Percentiles rank a stretch among this genome's conserved stretches.
phyloP scores from a whole-genome alignment of 2,797 vertebrate species.

The Tympanoctomys barrerae region DNA sequence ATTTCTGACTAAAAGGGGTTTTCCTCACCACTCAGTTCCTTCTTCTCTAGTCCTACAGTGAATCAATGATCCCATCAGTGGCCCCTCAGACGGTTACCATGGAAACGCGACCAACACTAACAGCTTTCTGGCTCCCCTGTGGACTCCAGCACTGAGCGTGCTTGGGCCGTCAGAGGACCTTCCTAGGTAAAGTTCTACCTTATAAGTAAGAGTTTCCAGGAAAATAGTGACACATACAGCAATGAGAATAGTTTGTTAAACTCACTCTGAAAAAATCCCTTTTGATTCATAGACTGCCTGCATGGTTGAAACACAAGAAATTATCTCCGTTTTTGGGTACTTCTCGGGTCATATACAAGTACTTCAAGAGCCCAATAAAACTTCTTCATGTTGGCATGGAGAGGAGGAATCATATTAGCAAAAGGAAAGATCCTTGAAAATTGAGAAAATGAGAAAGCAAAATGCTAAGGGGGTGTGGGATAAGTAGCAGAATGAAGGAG shows the following conservation, averaged over 20 bases:
- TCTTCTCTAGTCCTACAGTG: conserved; percentile 38
- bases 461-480: neutral
- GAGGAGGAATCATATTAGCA: neutral
- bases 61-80: conserved; percentile 57
- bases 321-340: neutral
- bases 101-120: conserved; percentile 54
- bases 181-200: conserved; percentile 45
- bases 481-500: neutral
- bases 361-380: neutral
- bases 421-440: neutral
- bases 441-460: neutral
- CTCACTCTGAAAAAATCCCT: conserved; percentile 78
- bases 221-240: conserved; percentile 73
- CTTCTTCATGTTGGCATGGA: neutral
- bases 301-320: conserved; percentile 35
- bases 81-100: conserved; percentile 62
- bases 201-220: conserved; percentile 80
- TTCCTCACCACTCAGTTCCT: conserved; percentile 74
- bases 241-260: conserved; percentile 70
- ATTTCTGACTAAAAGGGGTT: conserved; percentile 81
- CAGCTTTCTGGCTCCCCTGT: conserved; percentile 40
- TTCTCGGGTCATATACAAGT: neutral
- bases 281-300: conserved; percentile 77
- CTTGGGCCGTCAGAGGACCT: conserved; percentile 27
- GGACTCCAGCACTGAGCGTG: neutral